These are phyloP conservation scores for Opisthograptis luteolata DNA, from an alignment of 2,888 invertebrate genomes.

Conservation along the genomic window DNA sequence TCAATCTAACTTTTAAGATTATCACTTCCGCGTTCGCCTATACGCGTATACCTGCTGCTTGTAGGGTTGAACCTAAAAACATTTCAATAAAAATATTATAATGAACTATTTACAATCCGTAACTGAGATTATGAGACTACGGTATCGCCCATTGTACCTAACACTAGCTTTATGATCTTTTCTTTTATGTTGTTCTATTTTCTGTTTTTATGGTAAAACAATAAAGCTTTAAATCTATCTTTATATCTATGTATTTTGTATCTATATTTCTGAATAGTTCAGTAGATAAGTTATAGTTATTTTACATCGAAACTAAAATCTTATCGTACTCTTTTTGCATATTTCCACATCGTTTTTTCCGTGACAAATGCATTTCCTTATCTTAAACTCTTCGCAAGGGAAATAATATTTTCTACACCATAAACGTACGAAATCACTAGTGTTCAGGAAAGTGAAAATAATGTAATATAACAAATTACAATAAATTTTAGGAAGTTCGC, in stretches of 20 bases:
- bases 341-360: constrained; percentile 14
- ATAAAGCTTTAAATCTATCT: too few relatives aligned
- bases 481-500: constrained; percentile 43
- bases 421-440: constrained; percentile 35
- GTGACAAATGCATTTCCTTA: constrained; percentile 34
- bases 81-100: not conserved
- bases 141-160: too few relatives aligned
- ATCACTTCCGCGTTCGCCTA: constrained; percentile 75
- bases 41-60: constrained; percentile 62
- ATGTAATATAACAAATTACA: constrained; percentile 42
- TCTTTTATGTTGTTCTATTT: too few relatives aligned
- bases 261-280: too few relatives aligned
- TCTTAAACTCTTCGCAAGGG: constrained; percentile 21
- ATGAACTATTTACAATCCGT: too few relatives aligned
- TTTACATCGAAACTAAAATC: constrained; percentile 6
- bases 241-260: too few relatives aligned
- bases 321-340: constrained; percentile 3
- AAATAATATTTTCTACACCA: constrained; percentile 39
- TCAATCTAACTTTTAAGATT: constrained; percentile 83
- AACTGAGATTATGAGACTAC: too few relatives aligned
- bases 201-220: too few relatives aligned
- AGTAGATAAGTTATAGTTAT: not conserved
- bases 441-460: constrained; percentile 38
- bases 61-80: constrained; percentile 52
- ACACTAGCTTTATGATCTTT: too few relatives aligned